Percentiles rank a stretch among this genome's conserved stretches.
Conservation (phyloP, 2,113 vertebrate species). For the Trogon melanurus region DNA sequence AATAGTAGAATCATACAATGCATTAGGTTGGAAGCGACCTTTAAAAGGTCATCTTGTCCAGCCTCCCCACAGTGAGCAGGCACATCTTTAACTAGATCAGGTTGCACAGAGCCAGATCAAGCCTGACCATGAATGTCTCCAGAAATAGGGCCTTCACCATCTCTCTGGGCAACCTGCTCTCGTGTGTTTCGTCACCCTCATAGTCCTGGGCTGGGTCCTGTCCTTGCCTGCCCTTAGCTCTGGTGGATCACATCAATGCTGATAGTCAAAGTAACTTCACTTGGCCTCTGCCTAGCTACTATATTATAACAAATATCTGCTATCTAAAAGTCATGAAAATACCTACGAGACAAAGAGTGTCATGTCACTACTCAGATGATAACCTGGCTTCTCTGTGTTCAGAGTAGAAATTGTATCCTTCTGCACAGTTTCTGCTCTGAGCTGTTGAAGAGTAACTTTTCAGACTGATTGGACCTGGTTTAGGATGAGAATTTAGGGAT, state of each 20-base stretch:
- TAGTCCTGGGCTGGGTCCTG: fast-evolving
- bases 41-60: too few species aligned
- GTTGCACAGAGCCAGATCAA: too few species aligned
- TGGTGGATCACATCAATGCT: background rate
- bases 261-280: background rate
- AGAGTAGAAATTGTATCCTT: background rate
- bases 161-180: too few species aligned
- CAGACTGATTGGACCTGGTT: background rate
- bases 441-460: background rate
- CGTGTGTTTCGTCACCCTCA: too few species aligned
- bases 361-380: background rate
- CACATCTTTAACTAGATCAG: too few species aligned
- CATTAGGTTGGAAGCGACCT: too few species aligned
- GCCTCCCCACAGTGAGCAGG: too few species aligned
- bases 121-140: too few species aligned
- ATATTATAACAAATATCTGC: background rate
- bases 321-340: background rate
- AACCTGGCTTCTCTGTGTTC: background rate
- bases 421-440: background rate
- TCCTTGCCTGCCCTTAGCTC: background rate
- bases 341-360: background rate
- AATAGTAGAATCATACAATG: too few species aligned
- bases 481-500: background rate
- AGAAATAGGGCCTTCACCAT: too few species aligned
- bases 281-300: background rate